Conservation (phyloP, 2,888 invertebrate genomes). For the Corbicula japonica region DNA sequence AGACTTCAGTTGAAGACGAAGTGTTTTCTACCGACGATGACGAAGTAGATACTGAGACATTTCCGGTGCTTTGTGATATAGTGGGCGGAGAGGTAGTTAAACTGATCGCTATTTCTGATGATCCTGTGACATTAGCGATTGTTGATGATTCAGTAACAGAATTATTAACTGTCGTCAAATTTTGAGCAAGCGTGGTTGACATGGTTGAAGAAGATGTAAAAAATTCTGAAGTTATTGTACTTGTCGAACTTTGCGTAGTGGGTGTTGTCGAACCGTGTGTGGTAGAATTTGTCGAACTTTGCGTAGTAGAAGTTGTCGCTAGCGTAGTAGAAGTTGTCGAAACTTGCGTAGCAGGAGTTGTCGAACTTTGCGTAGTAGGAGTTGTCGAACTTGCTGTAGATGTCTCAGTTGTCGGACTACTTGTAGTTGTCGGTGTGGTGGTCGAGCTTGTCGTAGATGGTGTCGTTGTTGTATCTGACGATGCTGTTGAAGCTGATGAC, state of each 20-base stretch:
- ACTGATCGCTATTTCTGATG: too few species aligned
- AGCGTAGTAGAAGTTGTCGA: conserved; percentile 1
- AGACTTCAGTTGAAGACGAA: too few species aligned
- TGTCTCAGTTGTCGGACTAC: too few species aligned
- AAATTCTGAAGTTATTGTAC: background rate
- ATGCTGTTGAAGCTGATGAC: background rate
- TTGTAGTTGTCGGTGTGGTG: background rate
- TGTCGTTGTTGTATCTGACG: background rate
- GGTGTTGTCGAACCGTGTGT: background rate
- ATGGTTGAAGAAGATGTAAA: background rate
- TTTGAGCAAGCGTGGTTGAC: conserved; percentile 4
- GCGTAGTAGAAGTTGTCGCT: conserved; percentile 4
- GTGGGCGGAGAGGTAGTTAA: too few species aligned
- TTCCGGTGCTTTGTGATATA: too few species aligned
- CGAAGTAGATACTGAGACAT: too few species aligned
- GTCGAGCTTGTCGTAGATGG: background rate
- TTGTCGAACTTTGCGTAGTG: background rate
- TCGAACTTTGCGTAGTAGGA: background rate
- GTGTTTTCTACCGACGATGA: too few species aligned
- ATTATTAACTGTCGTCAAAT: too few species aligned
- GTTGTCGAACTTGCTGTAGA: background rate
- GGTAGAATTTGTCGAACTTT: background rate
- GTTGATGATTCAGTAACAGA: too few species aligned
- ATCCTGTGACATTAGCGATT: too few species aligned
- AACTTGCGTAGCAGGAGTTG: background rate